phyloP scores from a whole-genome alignment of 2,797 vertebrate genomes.

The Echeneis naucrates region DNA sequence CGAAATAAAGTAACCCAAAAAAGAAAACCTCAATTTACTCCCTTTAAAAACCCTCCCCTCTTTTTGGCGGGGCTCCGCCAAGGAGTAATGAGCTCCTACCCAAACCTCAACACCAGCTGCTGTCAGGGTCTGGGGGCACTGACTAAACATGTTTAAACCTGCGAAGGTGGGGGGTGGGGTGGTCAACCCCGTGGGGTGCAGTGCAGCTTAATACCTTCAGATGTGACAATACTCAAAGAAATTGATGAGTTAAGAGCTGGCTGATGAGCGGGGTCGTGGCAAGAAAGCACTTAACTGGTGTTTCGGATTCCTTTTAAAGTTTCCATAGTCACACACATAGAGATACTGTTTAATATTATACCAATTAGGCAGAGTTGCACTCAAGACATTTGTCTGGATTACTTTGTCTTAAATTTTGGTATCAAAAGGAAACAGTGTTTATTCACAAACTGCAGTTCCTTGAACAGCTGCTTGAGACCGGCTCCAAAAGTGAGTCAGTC shows the following conservation, averaged over 20 bases:
- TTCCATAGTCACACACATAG: neutral
- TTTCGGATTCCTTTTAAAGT: slow-evolving; percentile 1
- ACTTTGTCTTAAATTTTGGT: neutral
- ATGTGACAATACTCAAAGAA: slow-evolving; percentile 37
- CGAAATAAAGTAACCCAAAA: slow-evolving; percentile 82
- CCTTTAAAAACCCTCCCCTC: slow-evolving; percentile 76
- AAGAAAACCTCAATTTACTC: slow-evolving; percentile 82
- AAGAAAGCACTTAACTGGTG: slow-evolving; percentile 29
- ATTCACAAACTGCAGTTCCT: neutral
- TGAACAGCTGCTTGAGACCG: neutral
- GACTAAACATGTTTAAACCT: slow-evolving; percentile 71
- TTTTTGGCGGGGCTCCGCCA: slow-evolving; percentile 75
- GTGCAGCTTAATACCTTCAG: slow-evolving; percentile 26
- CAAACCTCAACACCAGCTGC: slow-evolving; percentile 82
- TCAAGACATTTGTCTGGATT: neutral
- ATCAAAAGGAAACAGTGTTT: neutral
- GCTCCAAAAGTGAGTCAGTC: neutral
- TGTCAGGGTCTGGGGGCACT: slow-evolving; percentile 79
- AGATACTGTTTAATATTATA: no score
- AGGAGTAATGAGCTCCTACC: slow-evolving; percentile 81
- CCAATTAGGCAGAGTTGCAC: neutral
- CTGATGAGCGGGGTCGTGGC: slow-evolving; percentile 30
- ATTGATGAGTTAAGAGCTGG: slow-evolving; percentile 37
- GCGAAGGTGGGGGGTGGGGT: slow-evolving; percentile 25
- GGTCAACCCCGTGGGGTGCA: slow-evolving; percentile 36